Percentiles rank a stretch among this genome's conserved stretches.
phyloP scores from a whole-genome alignment of 2,113 vertebrate genomes.

The Xenopus tropicalis region UCB_Xtro_10.0 CM004451.2:23733001-23733500 shows the following conservation, averaged over 20 bases:
- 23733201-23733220: conserved; percentile 49
- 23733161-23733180: conserved; percentile 1
- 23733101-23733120: no score
- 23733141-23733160: no score
- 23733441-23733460: conserved; percentile 53
- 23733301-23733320: conserved; percentile 60
- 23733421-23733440: conserved; percentile 46
- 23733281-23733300: conserved; percentile 52
- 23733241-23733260: conserved; percentile 53
- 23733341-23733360: conserved; percentile 52
- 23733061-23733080: no score
- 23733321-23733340: conserved; percentile 55
- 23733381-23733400: conserved; percentile 54
- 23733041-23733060: no score
- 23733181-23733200: conserved; percentile 49
- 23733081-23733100: no score
- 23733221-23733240: conserved; percentile 53
- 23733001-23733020: no score
- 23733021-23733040: no score
- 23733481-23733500: conserved; percentile 34
- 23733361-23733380: conserved; percentile 41
- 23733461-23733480: conserved; percentile 45
- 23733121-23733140: no score
- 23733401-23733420: conserved; percentile 46
- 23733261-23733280: conserved; percentile 53